phyloP scores from a whole-genome alignment of 2,888 invertebrate species.

The Aporophyla nigra region DNA sequence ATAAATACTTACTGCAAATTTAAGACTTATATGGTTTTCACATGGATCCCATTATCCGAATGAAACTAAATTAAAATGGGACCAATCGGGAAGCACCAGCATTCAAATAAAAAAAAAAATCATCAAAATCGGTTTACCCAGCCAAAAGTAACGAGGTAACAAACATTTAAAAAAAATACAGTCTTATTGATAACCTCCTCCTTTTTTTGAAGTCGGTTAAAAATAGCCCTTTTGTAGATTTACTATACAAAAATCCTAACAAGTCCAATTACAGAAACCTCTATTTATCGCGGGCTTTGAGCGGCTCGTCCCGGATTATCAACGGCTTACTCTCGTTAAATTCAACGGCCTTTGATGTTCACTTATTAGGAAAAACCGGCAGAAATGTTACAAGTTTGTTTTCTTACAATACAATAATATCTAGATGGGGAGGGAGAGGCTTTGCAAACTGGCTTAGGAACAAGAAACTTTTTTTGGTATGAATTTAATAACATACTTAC shows the following conservation, averaged over 20 bases:
- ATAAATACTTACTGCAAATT: too few relatives aligned
- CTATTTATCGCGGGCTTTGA: slow-evolving; percentile 47
- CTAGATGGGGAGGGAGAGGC: not conserved
- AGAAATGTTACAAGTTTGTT: slow-evolving; percentile 40
- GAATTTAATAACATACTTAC: not conserved
- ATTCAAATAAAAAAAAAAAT: too few relatives aligned
- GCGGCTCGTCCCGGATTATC: slow-evolving; percentile 43
- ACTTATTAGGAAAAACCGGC: slow-evolving; percentile 46
- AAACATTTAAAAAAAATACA: too few relatives aligned
- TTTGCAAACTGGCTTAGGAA: slow-evolving; percentile 8
- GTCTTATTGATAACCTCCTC: too few relatives aligned
- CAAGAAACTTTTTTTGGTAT: slow-evolving; percentile 1
- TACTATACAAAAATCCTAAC: slow-evolving; percentile 41
- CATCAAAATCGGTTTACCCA: too few relatives aligned
- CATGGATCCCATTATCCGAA: too few relatives aligned
- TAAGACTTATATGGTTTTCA: too few relatives aligned
- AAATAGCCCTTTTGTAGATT: slow-evolving; percentile 6
- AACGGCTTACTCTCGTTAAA: slow-evolving; percentile 60
- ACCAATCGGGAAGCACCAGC: too few relatives aligned
- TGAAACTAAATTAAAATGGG: too few relatives aligned
- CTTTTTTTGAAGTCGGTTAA: too few relatives aligned
- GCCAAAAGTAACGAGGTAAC: too few relatives aligned
- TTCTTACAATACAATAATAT: slow-evolving; percentile 40
- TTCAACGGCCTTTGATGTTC: slow-evolving; percentile 55
- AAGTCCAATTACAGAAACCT: slow-evolving; percentile 52